Evolutionary conservation across 2,113 vertebrate species (phyloP), one percentile per base, ranked within the genome.

Genomic region (Leptodactylus fuscus): DNA sequence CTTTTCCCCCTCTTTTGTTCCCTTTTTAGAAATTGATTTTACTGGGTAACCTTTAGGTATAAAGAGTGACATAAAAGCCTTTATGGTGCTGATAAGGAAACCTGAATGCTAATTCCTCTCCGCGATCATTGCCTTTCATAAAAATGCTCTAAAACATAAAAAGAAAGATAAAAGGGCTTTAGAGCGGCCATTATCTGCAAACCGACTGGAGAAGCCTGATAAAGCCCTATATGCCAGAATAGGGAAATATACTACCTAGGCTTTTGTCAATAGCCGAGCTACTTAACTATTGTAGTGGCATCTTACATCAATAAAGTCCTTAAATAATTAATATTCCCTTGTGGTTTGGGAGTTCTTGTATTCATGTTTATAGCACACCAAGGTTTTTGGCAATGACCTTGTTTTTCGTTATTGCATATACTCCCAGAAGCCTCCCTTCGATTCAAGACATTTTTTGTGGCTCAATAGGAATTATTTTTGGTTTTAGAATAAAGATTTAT

Each of bases 241-340:
- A 87, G 20, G 87, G 41, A 91, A 90, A 83, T 18, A 69, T 69
- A 32, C 12, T 55, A 77, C 51, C 73, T 74, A 51, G 24, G 76
- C 38, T 81, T 88, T 84, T 85, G 24, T 88, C 88, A 88, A 58
- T 91, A 91, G 86, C 81, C 88, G 87, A 67, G 85, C 84, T 88
- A 80, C 85, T 91, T 91, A 85, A 62, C 87, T 89, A 87, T 87
- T 89, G 58, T 34, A 5, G 87, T 74, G 88, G 65, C 85, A 90
- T 83, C 87, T 88, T 85, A 87, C 90, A 92, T 94, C 93, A 90
- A 92, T 93, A 92, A 65, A 51, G 88, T 48, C 90, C 89, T 92
- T 94, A 71, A 93, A 93, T 93, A 92, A 91, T 95, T 94, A 87
- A 95, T 93, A 85, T 85, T 76, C 65, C 89, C 32, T 29, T 90